Percentiles rank a stretch among this genome's conserved stretches.
These are phyloP conservation scores for Platynereis dumerilii DNA, from an alignment of 2,888 invertebrate species.

Conservation along the genomic window DNA sequence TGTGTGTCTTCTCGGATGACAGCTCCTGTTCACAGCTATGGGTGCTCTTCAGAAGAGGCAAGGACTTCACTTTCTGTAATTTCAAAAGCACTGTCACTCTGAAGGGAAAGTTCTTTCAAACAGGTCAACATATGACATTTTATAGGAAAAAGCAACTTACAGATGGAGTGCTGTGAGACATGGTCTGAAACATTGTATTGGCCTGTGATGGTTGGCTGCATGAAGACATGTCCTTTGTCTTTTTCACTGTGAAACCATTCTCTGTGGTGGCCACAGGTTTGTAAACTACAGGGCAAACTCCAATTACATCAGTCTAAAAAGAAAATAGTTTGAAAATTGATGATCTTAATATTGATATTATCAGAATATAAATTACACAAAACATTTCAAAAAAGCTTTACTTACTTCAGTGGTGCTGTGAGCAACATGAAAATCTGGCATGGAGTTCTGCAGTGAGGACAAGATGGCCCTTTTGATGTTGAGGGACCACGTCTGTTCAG, in stretches of 20 bases:
- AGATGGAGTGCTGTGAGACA: conserved; percentile 52
- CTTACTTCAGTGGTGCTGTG: conserved; percentile 18
- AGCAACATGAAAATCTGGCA: conserved; percentile 65
- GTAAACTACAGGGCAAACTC: conserved; percentile 82
- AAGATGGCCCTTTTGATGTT: conserved; percentile 90
- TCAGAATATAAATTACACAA: too few species aligned
- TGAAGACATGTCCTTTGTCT: conserved; percentile 54
- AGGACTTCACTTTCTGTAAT: conserved; percentile 50
- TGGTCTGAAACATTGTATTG: conserved; percentile 54
- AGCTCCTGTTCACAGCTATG: conserved; percentile 72
- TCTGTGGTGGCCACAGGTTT: conserved; percentile 42
- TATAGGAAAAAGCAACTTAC: conserved; percentile 45
- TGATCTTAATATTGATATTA: too few species aligned
- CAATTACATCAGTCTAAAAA: conserved; percentile 76
- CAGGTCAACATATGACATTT: not conserved
- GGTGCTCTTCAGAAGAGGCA: conserved; percentile 64
- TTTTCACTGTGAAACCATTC: conserved; percentile 48
- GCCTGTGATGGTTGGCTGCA: conserved; percentile 53
- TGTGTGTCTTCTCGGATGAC: conserved; percentile 34
- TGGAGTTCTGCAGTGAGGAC: conserved; percentile 86
- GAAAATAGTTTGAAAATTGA: too few species aligned
- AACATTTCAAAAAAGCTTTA: too few species aligned
- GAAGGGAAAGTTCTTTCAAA: too few species aligned
- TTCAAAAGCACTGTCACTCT: too few species aligned
- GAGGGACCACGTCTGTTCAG: conserved; percentile 79